A percentile compares a stretch with the other conserved stretches of the same genome.
phyloP scores from a whole-genome alignment of 2,888 invertebrate genomes.

The Cheiracanthium punctorium region DNA sequence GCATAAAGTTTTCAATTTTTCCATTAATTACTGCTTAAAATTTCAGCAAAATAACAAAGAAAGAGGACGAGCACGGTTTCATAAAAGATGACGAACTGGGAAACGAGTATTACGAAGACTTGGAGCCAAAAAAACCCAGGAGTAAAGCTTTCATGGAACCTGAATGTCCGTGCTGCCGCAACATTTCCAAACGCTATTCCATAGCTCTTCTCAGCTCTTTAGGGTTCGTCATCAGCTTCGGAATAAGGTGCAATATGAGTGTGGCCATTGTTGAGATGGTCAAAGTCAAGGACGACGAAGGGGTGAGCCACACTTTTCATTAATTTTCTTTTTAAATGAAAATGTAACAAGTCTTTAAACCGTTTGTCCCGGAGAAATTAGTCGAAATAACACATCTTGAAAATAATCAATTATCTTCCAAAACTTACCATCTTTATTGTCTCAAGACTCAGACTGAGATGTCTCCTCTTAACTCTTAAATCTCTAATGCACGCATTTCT shows the following conservation, averaged over 20 bases:
- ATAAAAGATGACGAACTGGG: constrained; percentile 72
- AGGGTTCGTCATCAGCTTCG: constrained; percentile 94
- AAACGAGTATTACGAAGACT: constrained; percentile 63
- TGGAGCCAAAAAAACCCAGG: constrained; percentile 33
- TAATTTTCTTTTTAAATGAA: no score
- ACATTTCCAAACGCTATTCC: constrained; percentile 88
- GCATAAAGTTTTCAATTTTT: no score
- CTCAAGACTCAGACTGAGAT: no score
- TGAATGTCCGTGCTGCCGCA: constrained; percentile 84
- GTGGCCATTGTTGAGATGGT: constrained; percentile 92
- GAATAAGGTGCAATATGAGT: constrained; percentile 99
- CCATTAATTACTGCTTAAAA: no score
- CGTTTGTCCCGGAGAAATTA: no score
- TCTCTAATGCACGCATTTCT: no score
- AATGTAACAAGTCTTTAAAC: no score
- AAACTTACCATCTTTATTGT: no score
- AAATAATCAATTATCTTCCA: no score
- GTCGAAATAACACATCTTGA: no score
- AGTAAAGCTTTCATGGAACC: constrained; percentile 77
- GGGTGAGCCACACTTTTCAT: constrained; percentile 37
- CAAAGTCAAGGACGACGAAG: constrained; percentile 74
- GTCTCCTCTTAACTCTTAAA: no score
- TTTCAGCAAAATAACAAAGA: constrained; percentile 60
- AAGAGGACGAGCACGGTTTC: constrained; percentile 77
- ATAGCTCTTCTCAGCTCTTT: constrained; percentile 73